Conservation (phyloP, 2,113 vertebrate genomes). For the Oenanthe oenanthe region DNA sequence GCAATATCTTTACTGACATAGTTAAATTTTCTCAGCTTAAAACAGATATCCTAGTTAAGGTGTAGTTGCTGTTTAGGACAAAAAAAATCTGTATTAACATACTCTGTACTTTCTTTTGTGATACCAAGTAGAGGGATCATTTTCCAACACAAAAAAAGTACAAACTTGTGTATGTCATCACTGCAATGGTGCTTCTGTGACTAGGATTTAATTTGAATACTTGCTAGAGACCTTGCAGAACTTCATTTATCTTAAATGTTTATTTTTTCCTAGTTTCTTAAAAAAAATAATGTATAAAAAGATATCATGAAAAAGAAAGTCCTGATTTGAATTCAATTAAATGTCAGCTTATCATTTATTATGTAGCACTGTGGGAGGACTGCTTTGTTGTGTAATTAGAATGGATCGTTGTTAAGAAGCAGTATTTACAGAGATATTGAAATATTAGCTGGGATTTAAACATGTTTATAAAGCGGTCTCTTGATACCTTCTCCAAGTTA, state of each 20-base stretch:
- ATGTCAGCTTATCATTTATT: neutral
- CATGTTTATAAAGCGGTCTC: neutral
- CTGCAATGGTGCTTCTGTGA: neutral
- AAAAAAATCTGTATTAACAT: neutral
- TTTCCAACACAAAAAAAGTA: neutral
- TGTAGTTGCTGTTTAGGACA: neutral
- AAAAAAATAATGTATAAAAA: neutral
- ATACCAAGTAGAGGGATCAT: neutral
- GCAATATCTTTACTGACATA: too few species aligned
- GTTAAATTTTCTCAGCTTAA: neutral
- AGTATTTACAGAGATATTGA: slow-evolving; percentile 24
- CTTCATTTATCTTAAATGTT: neutral
- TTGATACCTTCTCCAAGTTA: neutral
- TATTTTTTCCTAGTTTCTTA: neutral
- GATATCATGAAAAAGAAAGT: neutral
- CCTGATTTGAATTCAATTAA: neutral
- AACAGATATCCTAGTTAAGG: neutral
- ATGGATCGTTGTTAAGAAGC: neutral
- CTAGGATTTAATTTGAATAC: neutral
- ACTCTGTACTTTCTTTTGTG: neutral
- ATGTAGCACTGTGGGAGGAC: neutral
- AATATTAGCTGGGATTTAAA: slow-evolving; percentile 21
- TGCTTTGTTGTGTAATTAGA: slow-evolving; percentile 19
- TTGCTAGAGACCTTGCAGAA: neutral
- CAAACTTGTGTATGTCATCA: neutral